phyloP scores from a whole-genome alignment of 1,140 invertebrate species.

The Tetramorium simillimum region DNA sequence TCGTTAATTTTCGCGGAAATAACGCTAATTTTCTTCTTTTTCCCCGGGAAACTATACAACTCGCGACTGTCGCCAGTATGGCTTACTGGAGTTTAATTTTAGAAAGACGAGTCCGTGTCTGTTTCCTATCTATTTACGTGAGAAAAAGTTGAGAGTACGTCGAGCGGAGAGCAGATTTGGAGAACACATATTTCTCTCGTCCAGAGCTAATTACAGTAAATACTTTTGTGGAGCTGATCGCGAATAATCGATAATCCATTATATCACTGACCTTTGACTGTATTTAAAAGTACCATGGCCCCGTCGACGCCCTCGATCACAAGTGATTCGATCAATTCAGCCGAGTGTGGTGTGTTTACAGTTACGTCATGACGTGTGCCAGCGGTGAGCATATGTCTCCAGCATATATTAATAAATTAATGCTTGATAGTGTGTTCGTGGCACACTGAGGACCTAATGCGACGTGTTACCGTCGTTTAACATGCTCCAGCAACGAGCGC shows the following conservation, averaged over 20 bases:
- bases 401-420: constrained; percentile 77
- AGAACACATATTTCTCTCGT: neutral
- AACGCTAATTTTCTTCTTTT: constrained; percentile 1
- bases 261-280: constrained; percentile 41
- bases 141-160: neutral
- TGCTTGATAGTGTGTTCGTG: neutral
- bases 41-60: neutral
- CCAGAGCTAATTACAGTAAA: no score
- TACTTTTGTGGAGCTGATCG: no score
- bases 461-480: neutral
- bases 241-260: constrained; percentile 14
- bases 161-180: neutral
- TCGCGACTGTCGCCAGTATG: neutral
- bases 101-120: neutral
- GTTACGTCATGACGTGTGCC: constrained; percentile 74
- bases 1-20: constrained; percentile 12
- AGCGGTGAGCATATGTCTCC: constrained; percentile 53
- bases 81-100: neutral
- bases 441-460: neutral
- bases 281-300: constrained; percentile 7
- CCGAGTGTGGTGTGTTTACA: constrained; percentile 75
- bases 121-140: neutral
- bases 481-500: neutral
- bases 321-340: constrained; percentile 43
- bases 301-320: constrained; percentile 25